Conservation (phyloP, 1,140 invertebrate species). For the Delia radicum region DNA sequence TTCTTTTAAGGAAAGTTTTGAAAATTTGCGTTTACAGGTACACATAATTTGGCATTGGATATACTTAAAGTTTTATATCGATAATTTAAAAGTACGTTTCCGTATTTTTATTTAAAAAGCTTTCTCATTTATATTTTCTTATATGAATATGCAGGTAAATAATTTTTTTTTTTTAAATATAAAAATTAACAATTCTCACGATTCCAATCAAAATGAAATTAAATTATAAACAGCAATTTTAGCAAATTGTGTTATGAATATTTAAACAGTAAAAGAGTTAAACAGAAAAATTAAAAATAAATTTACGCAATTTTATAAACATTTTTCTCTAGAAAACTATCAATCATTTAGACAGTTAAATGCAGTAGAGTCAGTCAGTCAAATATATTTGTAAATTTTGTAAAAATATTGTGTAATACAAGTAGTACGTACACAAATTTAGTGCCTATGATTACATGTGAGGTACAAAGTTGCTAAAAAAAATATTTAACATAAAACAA, state of each 20-base stretch:
- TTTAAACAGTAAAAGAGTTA: neutral
- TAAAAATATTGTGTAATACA: slow-evolving; percentile 12
- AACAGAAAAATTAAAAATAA: neutral
- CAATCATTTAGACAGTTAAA: slow-evolving; percentile 7
- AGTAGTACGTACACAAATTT: neutral
- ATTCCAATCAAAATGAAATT: neutral
- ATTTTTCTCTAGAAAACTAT: neutral
- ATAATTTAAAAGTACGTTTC: too few species aligned
- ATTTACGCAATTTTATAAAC: neutral
- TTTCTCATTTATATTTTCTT: too few species aligned
- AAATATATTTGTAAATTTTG: neutral
- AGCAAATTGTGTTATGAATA: slow-evolving; percentile 11
- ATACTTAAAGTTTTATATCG: too few species aligned
- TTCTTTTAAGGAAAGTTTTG: too few species aligned
- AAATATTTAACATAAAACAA: neutral
- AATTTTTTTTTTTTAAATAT: neutral
- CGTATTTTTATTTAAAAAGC: too few species aligned
- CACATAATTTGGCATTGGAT: too few species aligned
- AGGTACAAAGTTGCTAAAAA: neutral
- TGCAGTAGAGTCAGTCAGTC: neutral
- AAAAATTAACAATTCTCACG: slow-evolving; percentile 3
- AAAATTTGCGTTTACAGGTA: too few species aligned
- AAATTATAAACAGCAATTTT: neutral
- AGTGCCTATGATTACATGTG: neutral
- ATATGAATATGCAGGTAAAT: too few species aligned